Evolutionary conservation across 2,797 vertebrate genomes (phyloP).

Genomic region (Falco peregrinus): DNA sequence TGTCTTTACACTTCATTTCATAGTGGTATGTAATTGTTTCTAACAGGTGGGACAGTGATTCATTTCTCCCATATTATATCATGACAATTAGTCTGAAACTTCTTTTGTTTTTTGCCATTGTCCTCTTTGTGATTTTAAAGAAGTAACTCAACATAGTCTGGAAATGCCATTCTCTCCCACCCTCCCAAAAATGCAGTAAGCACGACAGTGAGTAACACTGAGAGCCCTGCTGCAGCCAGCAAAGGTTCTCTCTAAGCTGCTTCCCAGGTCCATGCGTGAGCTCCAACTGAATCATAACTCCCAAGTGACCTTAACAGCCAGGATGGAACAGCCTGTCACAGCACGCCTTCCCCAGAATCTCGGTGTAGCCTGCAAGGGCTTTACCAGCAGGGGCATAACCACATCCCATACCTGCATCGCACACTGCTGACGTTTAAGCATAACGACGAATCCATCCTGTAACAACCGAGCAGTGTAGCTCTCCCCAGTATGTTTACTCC

Average conservation of each 20-base stretch:
- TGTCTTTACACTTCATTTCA: neutral
- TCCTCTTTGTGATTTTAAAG: neutral
- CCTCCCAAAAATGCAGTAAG: neutral
- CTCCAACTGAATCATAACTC: neutral
- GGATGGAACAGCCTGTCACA: neutral
- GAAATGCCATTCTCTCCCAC: neutral
- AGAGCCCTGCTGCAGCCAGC: neutral
- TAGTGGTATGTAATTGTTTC: neutral
- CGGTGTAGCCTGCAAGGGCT: accelerated
- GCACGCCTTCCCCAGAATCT: neutral
- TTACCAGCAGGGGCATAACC: neutral
- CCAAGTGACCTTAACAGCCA: neutral
- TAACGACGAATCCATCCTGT: no score
- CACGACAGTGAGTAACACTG: neutral
- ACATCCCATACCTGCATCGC: neutral
- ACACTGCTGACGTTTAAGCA: neutral
- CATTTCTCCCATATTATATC: neutral
- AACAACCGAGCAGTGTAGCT: neutral
- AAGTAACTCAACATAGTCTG: neutral
- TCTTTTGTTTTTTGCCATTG: neutral
- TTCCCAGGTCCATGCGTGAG: neutral
- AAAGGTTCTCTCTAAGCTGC: neutral
- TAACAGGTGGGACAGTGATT: neutral
- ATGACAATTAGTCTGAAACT: neutral
- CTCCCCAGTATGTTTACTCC: neutral